phyloP scores from a whole-genome alignment of 2,113 vertebrate species.

The Salvelinus fontinalis region DNA sequence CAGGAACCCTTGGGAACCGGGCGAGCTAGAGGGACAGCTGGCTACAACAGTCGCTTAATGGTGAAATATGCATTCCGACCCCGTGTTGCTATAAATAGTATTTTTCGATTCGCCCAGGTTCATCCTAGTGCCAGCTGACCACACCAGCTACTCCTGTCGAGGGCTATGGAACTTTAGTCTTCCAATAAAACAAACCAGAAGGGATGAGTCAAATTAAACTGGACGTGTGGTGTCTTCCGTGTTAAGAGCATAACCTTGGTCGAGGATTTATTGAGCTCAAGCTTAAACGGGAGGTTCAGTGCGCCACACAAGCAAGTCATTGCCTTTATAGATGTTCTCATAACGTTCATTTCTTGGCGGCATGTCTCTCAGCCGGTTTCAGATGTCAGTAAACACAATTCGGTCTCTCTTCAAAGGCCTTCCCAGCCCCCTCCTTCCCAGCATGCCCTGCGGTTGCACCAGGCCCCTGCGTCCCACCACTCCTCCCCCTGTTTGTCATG shows the following conservation, averaged over 20 bases:
- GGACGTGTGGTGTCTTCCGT: neutral
- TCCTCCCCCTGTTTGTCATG: constrained; percentile 56
- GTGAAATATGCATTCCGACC: constrained; percentile 11
- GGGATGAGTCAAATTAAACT: neutral
- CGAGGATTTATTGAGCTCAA: constrained; percentile 25
- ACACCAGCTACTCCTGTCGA: neutral
- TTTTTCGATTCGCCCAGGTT: neutral
- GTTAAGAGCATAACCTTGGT: constrained; percentile 7
- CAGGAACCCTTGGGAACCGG: constrained; percentile 1
- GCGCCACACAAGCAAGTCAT: constrained; percentile 8
- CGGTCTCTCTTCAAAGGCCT: constrained; percentile 45
- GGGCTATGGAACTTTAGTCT: constrained; percentile 2
- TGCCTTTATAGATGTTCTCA: constrained; percentile 32
- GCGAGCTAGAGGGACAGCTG: constrained; percentile 8
- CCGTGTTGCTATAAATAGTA: constrained; percentile 24
- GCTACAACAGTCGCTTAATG: neutral
- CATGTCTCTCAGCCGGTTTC: constrained; percentile 27
- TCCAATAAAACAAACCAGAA: neutral
- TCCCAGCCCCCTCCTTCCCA: constrained; percentile 36
- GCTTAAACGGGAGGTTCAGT: constrained; percentile 6
- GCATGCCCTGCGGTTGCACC: constrained; percentile 20
- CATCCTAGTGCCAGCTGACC: neutral
- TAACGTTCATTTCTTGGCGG: constrained; percentile 8
- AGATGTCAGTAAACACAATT: constrained; percentile 40
- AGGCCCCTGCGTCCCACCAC: constrained; percentile 24